phyloP scores from a whole-genome alignment of 2,113 vertebrate genomes.

The Caranx melampygus region DNA sequence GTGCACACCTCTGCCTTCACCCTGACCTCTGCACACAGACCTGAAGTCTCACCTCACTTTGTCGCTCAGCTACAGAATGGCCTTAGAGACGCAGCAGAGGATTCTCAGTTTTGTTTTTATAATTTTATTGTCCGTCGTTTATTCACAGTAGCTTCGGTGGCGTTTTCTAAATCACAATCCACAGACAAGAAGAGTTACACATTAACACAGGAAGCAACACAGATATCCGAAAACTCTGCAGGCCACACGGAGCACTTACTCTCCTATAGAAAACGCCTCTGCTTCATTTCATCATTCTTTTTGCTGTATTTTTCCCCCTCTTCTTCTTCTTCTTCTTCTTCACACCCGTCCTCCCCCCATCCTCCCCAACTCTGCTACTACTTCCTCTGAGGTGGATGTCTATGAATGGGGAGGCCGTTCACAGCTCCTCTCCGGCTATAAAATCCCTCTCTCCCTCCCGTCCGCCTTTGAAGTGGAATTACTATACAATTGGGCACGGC shows the following conservation, averaged over 20 bases:
- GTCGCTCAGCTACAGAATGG: constrained; percentile 14
- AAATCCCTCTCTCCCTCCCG: constrained; percentile 62
- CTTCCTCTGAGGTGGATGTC: constrained; percentile 59
- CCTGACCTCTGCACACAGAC: constrained; percentile 32
- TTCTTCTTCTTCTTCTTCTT: neutral
- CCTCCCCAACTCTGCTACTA: constrained; percentile 7
- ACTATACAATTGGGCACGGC: constrained; percentile 80
- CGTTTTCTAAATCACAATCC: constrained; percentile 1
- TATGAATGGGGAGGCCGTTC: constrained; percentile 69
- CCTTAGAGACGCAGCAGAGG: neutral
- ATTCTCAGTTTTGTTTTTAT: constrained; percentile 18
- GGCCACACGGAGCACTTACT: neutral
- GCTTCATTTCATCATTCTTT: constrained; percentile 26
- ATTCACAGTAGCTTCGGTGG: constrained; percentile 23
- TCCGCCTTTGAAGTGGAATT: constrained; percentile 84
- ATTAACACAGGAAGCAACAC: constrained; percentile 52
- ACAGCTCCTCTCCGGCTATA: constrained; percentile 80
- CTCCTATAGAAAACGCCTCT: neutral
- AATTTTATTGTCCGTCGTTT: constrained; percentile 18
- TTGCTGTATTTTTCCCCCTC: neutral
- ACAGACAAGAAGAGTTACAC: constrained; percentile 36
- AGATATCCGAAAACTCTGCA: constrained; percentile 4
- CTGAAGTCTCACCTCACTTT: constrained; percentile 19
- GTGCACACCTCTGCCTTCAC: constrained; percentile 54
- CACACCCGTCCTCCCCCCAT: constrained; percentile 2